These are phyloP conservation scores for Gallinago jamesoni DNA, from an alignment of 2,113 vertebrate genomes.

Conservation along the genomic window DNA sequence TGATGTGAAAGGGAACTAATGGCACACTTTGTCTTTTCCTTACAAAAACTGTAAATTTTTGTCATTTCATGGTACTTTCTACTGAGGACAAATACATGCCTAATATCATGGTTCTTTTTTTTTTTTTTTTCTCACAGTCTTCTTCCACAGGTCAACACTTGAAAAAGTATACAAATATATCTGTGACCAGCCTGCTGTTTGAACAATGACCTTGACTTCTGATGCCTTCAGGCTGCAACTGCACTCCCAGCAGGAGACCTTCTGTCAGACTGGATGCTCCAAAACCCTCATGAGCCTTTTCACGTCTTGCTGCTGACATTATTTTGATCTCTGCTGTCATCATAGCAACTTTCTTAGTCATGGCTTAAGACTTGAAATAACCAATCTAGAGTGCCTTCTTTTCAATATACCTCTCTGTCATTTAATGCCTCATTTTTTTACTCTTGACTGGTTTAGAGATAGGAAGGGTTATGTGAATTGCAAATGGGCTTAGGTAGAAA, in stretches of 20 bases:
- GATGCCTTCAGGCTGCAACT: not conserved
- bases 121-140: not conserved
- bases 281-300: not conserved
- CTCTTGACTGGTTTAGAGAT: not conserved
- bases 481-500: not conserved
- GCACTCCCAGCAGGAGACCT: not conserved
- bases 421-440: not conserved
- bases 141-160: not conserved
- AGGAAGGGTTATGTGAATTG: not conserved
- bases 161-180: not conserved
- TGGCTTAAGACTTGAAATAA: not conserved
- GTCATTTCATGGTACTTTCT: not conserved
- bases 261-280: not conserved
- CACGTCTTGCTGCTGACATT: not conserved
- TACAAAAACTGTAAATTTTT: not conserved
- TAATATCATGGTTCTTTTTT: not conserved
- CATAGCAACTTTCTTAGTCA: not conserved
- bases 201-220: not conserved
- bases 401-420: not conserved
- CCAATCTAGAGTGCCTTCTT: not conserved
- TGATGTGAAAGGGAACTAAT: not conserved
- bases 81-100: not conserved
- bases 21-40: not conserved
- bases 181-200: not conserved
- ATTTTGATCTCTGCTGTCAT: slow-evolving; percentile 1